Percentiles rank a stretch among this genome's conserved stretches.
These are phyloP conservation scores for Cerastis rubricosa DNA, from an alignment of 2,888 invertebrate genomes.

Conservation along the genomic window DNA sequence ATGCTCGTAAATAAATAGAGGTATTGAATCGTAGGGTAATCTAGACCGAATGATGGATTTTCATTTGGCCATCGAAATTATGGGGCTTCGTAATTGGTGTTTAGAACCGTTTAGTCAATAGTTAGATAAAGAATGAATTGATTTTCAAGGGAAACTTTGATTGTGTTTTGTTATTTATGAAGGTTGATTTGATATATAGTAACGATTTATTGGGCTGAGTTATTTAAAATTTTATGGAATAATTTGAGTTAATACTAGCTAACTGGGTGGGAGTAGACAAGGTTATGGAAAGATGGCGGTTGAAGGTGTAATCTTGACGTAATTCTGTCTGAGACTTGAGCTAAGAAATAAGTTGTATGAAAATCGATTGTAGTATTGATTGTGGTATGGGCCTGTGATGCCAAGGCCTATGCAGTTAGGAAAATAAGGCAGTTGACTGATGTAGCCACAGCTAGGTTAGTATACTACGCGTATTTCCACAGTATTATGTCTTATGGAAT, in stretches of 20 bases:
- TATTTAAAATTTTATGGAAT: slow-evolving; percentile 5
- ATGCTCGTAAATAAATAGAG: slow-evolving; percentile 81
- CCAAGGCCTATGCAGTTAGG: too few relatives aligned
- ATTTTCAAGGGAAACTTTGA: slow-evolving; percentile 27
- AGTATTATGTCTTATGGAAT: too few relatives aligned
- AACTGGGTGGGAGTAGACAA: neutral
- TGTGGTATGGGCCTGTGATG: neutral
- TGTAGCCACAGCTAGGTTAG: too few relatives aligned
- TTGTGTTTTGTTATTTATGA: slow-evolving; percentile 30
- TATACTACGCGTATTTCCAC: too few relatives aligned
- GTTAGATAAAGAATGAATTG: slow-evolving; percentile 35
- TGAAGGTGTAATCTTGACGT: neutral
- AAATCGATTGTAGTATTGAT: neutral
- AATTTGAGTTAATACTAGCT: slow-evolving; percentile 7
- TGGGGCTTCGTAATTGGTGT: slow-evolving; percentile 34
- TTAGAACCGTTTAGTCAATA: slow-evolving; percentile 45
- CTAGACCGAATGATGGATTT: slow-evolving; percentile 57
- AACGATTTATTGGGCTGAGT: slow-evolving; percentile 7
- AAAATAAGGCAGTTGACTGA: too few relatives aligned
- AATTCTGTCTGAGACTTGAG: neutral
- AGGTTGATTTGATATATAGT: slow-evolving; percentile 28
- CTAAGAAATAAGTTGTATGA: neutral
- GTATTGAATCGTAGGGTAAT: slow-evolving; percentile 74
- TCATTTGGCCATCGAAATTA: slow-evolving; percentile 49
- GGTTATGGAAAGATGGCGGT: neutral